Percentiles rank a stretch among this genome's conserved stretches.
These are phyloP conservation scores for Narcine bancroftii DNA, from an alignment of 2,113 vertebrate genomes.

Conservation along the genomic window DNA sequence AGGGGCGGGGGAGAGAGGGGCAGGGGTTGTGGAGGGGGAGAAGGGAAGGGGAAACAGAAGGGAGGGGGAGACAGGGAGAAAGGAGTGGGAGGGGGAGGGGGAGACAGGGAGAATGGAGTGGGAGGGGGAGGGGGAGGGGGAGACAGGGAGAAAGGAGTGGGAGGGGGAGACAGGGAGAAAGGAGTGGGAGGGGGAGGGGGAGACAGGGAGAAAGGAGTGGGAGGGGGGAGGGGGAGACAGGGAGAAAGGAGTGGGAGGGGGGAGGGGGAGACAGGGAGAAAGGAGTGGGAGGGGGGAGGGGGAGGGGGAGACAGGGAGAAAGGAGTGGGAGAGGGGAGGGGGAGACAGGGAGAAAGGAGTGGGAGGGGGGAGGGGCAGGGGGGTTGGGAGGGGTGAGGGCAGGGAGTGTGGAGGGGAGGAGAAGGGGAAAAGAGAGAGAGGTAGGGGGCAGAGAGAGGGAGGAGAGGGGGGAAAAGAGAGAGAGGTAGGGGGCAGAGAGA, in stretches of 20 bases:
- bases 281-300: slow-evolving; percentile 56
- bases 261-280: slow-evolving; percentile 48
- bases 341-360: background rate
- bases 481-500: background rate
- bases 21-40: background rate
- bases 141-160: no score
- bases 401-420: background rate
- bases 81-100: background rate
- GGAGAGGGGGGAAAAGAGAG: no score
- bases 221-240: background rate
- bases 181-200: background rate
- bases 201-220: no score
- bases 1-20: no score
- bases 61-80: background rate
- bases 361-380: background rate
- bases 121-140: rapidly evolving
- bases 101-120: background rate
- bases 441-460: background rate
- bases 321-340: background rate
- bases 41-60: background rate
- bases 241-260: background rate
- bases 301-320: background rate
- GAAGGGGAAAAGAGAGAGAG: background rate
- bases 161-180: background rate
- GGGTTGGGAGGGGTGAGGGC: background rate